Evolutionary conservation across 2,797 vertebrate genomes (phyloP), one percentile per base, ranked within the genome.

Genomic region (Cygnus olor): DNA sequence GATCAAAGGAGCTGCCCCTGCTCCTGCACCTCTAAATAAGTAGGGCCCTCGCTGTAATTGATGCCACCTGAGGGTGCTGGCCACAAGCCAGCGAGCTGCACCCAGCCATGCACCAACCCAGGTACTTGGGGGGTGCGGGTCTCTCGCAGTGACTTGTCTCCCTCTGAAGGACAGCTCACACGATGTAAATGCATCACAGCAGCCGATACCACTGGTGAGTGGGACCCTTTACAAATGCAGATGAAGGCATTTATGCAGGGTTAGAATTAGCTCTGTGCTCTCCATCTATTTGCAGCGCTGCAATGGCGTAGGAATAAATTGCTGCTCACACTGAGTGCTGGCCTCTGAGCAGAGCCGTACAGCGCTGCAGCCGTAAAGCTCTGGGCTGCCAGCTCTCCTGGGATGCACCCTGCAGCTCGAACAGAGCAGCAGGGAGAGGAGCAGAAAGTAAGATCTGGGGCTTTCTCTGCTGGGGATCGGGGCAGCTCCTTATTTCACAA

Each of bases 251-350:
- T 80, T 71, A 61, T 11, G 56, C 10, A 28, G 60, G 25, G 2
- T 14, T 86, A 32, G 66, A 86, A 21, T 71, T 40, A 61, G 49
- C 49, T 74, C 44, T 77, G 69, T 64, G 49, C 40, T 47, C 63
- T 72, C 27, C 5, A 3, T 68, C 70, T 64, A 3, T 78, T 58
- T 36, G 19, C 28, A 2, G 76, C 0, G 0, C 42, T 85, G 72
- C 63, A 72, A 36, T 24, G 28, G 25, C 1, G 0, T 38, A 57
- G 28, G 32, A 83, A 8, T 80, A 57, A 65, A 69, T 47, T 4
- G 1, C 36, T 9, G 0, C 28, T 74, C 16, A 3, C 2, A 10
- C 19, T 1, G 0, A 4, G 8, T 36, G 9, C 42, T 57, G 28
- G 49, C 14, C 66, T 64, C 5, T 0, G 2, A 64, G 60, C 44